phyloP scores from a whole-genome alignment of 1,140 invertebrate species.

The Achroia grisella region DNA sequence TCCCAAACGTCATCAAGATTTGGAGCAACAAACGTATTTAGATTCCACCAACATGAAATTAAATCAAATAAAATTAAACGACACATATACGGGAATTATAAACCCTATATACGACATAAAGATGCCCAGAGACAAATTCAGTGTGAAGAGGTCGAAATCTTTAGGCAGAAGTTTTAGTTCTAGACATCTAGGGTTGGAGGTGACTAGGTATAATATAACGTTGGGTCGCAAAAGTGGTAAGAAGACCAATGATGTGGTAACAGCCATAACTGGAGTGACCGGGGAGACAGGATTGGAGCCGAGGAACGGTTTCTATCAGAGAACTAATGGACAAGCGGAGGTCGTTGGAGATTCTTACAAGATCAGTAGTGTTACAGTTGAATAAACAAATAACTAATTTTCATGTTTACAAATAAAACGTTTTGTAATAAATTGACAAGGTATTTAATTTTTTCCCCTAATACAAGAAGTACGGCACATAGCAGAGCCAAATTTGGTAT shows the following conservation, averaged over 20 bases:
- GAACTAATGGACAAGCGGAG: conserved; percentile 22
- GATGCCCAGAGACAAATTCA: conserved; percentile 48
- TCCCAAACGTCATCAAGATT: conserved; percentile 31
- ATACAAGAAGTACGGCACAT: too few species aligned
- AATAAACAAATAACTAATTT: conserved; percentile 32
- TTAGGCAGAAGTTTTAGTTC: conserved; percentile 48
- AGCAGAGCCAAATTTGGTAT: too few species aligned
- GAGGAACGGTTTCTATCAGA: conserved; percentile 43
- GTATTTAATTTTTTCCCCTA: too few species aligned
- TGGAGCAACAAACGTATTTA: conserved; percentile 15
- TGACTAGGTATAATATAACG: conserved; percentile 45
- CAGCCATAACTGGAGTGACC: conserved; percentile 36
- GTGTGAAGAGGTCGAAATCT: conserved; percentile 53
- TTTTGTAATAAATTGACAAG: too few species aligned
- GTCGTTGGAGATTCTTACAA: conserved; percentile 54
- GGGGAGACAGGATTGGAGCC: conserved; percentile 44
- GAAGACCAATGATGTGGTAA: conserved; percentile 55
- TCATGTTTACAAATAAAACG: too few species aligned
- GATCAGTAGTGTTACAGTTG: conserved; percentile 45
- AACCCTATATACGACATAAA: conserved; percentile 57
- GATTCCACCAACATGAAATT: conserved; percentile 12
- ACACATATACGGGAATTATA: conserved; percentile 44
- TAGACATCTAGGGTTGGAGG: conserved; percentile 34
- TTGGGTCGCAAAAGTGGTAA: conserved; percentile 36
- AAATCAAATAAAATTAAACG: conserved; percentile 3